Base-by-base conservation (phyloP, 2,888 invertebrate species). In the Linnaemya tessellans region DNA sequence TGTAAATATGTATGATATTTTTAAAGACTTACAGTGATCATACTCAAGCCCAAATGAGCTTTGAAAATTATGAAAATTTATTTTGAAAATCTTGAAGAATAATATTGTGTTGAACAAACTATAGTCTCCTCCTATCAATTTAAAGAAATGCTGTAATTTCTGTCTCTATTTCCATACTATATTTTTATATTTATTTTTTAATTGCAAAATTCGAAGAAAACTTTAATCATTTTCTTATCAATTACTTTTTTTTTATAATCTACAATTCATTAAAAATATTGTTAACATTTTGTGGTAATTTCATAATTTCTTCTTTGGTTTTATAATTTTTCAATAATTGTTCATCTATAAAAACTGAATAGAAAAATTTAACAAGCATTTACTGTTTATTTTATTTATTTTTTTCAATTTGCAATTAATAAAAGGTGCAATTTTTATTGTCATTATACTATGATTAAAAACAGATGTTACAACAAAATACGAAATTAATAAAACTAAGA, bases 391-490 rank as follows among this genome's bases (percentile, higher is more conserved):
- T 64, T 18, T 43, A 54, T 38, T 35, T 30, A n/a, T 51, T 46
- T 13, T 51, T 54, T 41, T 65, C 1, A 65, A 56, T 70, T 82
- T 85, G 85, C 85, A 80, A 71, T 82, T 74, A 84, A 86, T 84
- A 82, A 82, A 82, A 77, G 77, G 82, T 84, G 82, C 86, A 73
- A 60, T 77, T 80, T 73, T 84, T 84, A 86, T 84, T 86, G 84
- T 86, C 84, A 75, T 80, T 86, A 84, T 81, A 79, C 67, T 84
- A 84, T 77, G 84, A 68, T 81, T 65, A 64, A 84, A 84, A 58
- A 38, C 81, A 79, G 51, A 30, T 38, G 46, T 35, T 15, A 30
- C 41, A 30, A 64, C 43, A 43, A 22, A 20, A 8, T 25, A 15
- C 18, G 22, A 62, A 54, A 62, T 43, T n/a, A 25, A 1, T 41